A percentile compares a stretch with the other conserved stretches of the same genome.
Evolutionary conservation across 2,113 vertebrate species (phyloP).

Genomic region (Odontesthes bonariensis): DNA sequence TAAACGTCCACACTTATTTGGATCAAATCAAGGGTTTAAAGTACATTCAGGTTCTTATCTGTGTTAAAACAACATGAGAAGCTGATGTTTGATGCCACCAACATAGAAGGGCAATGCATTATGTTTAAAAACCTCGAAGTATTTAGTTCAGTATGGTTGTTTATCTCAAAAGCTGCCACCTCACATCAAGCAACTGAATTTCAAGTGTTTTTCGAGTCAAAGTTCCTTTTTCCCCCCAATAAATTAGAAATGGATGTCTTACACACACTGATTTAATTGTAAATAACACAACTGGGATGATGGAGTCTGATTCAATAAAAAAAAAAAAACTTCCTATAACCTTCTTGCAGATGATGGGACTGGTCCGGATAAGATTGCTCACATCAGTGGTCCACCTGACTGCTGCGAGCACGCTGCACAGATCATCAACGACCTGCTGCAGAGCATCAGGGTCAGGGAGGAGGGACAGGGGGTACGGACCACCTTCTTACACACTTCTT

Average conservation of each 20-base stretch:
- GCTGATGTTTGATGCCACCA: too few relatives aligned
- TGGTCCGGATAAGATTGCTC: constrained; percentile 91
- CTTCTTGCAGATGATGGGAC: constrained; percentile 87
- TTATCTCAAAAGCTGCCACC: too few relatives aligned
- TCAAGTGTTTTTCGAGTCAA: too few relatives aligned
- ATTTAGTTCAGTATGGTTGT: too few relatives aligned
- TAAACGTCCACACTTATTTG: not conserved
- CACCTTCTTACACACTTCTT: not conserved
- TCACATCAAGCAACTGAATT: too few relatives aligned
- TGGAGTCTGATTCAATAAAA: not conserved
- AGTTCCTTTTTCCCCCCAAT: too few relatives aligned
- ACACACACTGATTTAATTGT: too few relatives aligned
- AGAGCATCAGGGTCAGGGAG: constrained; percentile 88
- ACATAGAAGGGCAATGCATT: too few relatives aligned
- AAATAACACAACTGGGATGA: too few relatives aligned
- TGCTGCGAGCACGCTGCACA: constrained; percentile 92
- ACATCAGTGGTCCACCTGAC: constrained; percentile 93
- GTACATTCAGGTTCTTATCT: not conserved
- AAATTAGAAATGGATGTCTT: too few relatives aligned
- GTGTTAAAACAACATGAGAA: not conserved
- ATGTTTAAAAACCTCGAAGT: too few relatives aligned
- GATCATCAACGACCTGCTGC: constrained; percentile 92
- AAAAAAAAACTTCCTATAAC: not conserved
- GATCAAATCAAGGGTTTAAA: too few relatives aligned
- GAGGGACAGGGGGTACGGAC: constrained; percentile 80